phyloP scores from a whole-genome alignment of 2,113 vertebrate species.

The Monarcha castaneiventris region DNA sequence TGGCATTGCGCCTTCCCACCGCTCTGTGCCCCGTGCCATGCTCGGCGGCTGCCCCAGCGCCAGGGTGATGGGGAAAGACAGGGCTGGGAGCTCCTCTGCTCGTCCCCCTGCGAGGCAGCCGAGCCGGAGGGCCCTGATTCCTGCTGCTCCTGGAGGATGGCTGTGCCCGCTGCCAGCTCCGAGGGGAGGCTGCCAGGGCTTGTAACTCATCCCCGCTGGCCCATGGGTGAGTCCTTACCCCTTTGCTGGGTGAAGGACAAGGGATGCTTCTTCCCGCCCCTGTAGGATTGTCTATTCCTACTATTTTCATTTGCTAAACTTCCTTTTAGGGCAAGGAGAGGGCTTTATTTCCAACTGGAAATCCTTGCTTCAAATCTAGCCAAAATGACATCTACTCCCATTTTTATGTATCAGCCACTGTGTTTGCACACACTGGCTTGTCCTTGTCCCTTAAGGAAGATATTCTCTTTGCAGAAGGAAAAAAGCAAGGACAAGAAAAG shows the following conservation, averaged over 20 bases:
- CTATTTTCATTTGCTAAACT: neutral
- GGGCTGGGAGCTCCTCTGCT: neutral
- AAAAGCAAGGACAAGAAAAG: neutral
- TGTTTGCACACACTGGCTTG: neutral
- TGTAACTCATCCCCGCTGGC: neutral
- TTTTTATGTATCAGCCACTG: neutral
- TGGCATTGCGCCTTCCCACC: accelerated
- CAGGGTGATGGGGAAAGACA: neutral
- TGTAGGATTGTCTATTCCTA: neutral
- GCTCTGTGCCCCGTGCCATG: accelerated
- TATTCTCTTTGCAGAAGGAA: neutral
- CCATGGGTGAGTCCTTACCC: neutral
- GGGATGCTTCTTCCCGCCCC: accelerated
- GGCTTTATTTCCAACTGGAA: neutral
- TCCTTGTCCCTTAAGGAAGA: neutral
- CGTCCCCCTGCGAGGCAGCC: neutral
- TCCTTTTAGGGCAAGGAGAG: neutral
- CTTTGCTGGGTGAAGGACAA: neutral
- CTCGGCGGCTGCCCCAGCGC: neutral
- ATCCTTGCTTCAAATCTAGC: neutral
- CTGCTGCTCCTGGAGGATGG: neutral
- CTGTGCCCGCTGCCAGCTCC: neutral
- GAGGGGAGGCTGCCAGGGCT: no score
- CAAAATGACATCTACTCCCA: neutral
- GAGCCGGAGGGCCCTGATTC: neutral